A percentile compares a stretch with the other conserved stretches of the same genome.
These are phyloP conservation scores for Gasterosteus nipponicus DNA, from an alignment of 2,113 vertebrate species.

Conservation along the genomic window DNA sequence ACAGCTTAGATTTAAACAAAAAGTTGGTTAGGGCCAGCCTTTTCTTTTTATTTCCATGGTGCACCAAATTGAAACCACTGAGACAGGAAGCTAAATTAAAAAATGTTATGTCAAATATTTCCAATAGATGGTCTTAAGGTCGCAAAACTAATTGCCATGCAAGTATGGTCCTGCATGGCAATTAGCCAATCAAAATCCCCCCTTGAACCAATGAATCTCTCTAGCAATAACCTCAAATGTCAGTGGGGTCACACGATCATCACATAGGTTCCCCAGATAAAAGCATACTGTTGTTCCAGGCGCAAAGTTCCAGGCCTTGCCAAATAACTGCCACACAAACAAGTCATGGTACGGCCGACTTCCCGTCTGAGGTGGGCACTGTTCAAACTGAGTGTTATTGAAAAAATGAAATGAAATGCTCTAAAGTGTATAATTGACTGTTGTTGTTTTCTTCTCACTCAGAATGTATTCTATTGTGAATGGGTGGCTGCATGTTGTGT, in stretches of 20 bases:
- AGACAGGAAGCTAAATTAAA: constrained; percentile 3
- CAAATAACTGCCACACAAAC: constrained; percentile 32
- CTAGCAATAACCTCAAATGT: not conserved
- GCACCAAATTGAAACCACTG: constrained; percentile 19
- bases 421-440: constrained; percentile 51
- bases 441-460: constrained; percentile 47
- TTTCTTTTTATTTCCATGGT: constrained; percentile 17
- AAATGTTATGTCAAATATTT: constrained; percentile 7
- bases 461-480: constrained; percentile 71
- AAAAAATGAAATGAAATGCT: constrained; percentile 51
- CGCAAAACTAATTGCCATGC: constrained; percentile 20
- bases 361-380: constrained; percentile 39
- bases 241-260: constrained; percentile 3
- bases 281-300: not conserved
- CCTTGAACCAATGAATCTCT: not conserved
- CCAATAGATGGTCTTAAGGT: constrained; percentile 21
- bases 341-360: constrained; percentile 28
- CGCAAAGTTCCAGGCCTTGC: constrained; percentile 15
- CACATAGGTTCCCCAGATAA: not conserved
- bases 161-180: constrained; percentile 15
- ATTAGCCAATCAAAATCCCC: constrained; percentile 7
- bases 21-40: not conserved
- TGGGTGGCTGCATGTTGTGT: constrained; percentile 18
- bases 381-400: constrained; percentile 50
- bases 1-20: not conserved